These are phyloP conservation scores for Dromas ardeola DNA, from an alignment of 2,113 vertebrate species.

Conservation along the genomic window DNA sequence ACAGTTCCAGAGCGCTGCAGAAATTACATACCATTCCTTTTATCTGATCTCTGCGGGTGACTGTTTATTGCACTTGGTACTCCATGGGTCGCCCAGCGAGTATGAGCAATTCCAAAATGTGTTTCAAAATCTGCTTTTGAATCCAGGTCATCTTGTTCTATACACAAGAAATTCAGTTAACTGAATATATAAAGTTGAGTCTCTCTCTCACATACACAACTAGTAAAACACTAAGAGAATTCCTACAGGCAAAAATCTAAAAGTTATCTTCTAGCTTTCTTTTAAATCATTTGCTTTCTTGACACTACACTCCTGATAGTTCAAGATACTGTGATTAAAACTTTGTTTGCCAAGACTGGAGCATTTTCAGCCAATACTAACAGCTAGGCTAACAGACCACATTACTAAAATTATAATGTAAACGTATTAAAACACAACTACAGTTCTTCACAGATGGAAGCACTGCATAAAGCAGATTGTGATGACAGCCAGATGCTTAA, in stretches of 20 bases:
- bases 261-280: neutral
- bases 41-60: conserved; percentile 95
- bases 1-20: neutral
- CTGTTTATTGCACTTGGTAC: conserved; percentile 90
- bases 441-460: conserved; percentile 29
- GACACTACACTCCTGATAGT: neutral
- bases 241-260: neutral
- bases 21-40: conserved; percentile 83
- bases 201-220: neutral
- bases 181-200: neutral
- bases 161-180: conserved; percentile 1
- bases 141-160: conserved; percentile 89
- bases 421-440: neutral
- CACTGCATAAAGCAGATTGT: conserved; percentile 34
- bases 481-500: conserved; percentile 37
- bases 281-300: neutral
- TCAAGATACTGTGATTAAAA: neutral
- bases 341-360: neutral
- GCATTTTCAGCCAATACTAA: neutral
- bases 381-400: neutral
- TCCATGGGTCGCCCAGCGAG: conserved; percentile 96
- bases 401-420: neutral
- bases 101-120: conserved; percentile 95
- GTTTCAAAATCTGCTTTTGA: conserved; percentile 85
- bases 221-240: neutral